Percentiles rank a stretch among this genome's conserved stretches.
Conservation (phyloP, 2,888 invertebrate species). For the Melikaiella ostensackeni region DNA sequence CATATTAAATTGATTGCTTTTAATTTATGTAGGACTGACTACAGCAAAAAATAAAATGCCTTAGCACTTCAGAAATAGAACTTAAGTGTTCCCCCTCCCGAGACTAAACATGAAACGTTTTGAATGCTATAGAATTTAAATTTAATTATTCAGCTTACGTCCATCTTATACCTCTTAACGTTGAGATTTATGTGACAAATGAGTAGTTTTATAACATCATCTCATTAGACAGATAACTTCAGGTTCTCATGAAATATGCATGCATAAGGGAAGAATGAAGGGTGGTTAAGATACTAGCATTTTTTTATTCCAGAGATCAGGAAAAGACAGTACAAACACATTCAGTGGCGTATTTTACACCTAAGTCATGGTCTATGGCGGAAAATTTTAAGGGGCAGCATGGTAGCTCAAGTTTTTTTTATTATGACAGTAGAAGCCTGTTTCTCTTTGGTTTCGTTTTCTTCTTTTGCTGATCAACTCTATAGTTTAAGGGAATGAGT, state of each 20-base stretch:
- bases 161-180: neutral
- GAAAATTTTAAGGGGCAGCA: too few species aligned
- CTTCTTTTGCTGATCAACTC: too few species aligned
- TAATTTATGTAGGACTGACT: slow-evolving; percentile 15
- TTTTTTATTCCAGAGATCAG: too few species aligned
- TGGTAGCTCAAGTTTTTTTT: too few species aligned
- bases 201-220: slow-evolving; percentile 16
- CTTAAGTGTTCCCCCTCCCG: neutral
- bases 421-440: too few species aligned
- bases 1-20: slow-evolving; percentile 22
- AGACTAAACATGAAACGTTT: slow-evolving; percentile 12
- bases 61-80: slow-evolving; percentile 3
- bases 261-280: neutral
- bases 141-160: slow-evolving; percentile 19
- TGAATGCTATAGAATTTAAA: slow-evolving; percentile 3
- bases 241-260: neutral
- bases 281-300: too few species aligned
- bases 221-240: neutral
- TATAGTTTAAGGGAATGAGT: too few species aligned
- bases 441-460: too few species aligned
- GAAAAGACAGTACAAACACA: too few species aligned
- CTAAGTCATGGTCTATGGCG: too few species aligned
- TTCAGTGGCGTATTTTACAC: too few species aligned
- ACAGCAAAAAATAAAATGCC: slow-evolving; percentile 1
- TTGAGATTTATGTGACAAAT: slow-evolving; percentile 3